Conservation (phyloP, 2,113 vertebrate genomes). For the Brienomyrus longianalis region DNA sequence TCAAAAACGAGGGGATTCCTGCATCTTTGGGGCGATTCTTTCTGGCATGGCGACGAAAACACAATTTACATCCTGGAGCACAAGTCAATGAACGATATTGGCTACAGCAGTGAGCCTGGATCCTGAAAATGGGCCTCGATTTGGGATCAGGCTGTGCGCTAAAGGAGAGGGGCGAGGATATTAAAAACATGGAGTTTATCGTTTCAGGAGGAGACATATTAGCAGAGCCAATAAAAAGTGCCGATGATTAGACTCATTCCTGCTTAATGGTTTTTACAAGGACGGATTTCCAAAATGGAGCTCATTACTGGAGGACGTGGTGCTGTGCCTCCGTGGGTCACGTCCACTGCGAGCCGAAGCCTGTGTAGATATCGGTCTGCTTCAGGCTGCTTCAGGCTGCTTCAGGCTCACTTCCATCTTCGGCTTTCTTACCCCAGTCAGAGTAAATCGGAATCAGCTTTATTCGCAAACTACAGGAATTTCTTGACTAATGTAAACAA, state of each 20-base stretch:
- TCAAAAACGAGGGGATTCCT: no score
- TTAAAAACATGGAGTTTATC: conserved; percentile 8
- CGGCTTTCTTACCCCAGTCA: not conserved
- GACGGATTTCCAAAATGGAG: not conserved
- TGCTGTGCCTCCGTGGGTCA: not conserved
- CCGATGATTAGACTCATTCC: not conserved
- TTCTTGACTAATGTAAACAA: not conserved
- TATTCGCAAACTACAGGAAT: not conserved
- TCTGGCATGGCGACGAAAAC: not conserved
- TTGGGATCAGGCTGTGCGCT: not conserved
- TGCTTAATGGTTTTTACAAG: not conserved
- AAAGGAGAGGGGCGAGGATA: not conserved
- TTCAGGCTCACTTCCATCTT: not conserved
- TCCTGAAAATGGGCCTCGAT: not conserved
- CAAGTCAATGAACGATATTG: conserved; percentile 1
- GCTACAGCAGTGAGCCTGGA: not conserved
- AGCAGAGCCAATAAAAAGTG: not conserved
- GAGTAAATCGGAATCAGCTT: not conserved
- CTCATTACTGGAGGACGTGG: not conserved
- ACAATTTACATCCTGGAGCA: not conserved
- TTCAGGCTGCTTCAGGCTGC: not conserved
- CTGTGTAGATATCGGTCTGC: not conserved
- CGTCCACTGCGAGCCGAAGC: not conserved
- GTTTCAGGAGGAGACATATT: not conserved
- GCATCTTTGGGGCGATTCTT: not conserved